These are phyloP conservation scores for Pseudochaenichthys georgianus DNA, from an alignment of 2,797 vertebrate species.

Conservation along the genomic window DNA sequence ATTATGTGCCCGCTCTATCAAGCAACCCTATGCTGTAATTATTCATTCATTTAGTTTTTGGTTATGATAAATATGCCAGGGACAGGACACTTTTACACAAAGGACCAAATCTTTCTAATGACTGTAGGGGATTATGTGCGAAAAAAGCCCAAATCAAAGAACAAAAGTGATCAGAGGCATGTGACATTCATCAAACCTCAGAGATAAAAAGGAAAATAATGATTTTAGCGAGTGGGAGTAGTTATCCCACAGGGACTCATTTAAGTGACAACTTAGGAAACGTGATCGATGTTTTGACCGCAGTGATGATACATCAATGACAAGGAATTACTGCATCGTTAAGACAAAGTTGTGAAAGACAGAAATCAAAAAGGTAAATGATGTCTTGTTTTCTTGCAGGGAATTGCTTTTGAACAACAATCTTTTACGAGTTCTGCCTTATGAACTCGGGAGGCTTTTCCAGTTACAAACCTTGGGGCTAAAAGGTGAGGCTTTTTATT, in stretches of 20 bases:
- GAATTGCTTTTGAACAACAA: slow-evolving; percentile 99
- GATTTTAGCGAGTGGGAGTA: neutral
- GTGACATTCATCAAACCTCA: slow-evolving; percentile 1
- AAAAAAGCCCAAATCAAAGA: neutral
- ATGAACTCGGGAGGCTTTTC: slow-evolving; percentile 99
- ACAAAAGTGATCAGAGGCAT: neutral
- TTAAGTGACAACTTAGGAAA: slow-evolving; percentile 12
- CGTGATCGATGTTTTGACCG: neutral
- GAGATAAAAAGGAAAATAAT: neutral
- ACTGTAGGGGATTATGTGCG: neutral
- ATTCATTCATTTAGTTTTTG: too few relatives aligned
- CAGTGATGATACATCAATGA: neutral
- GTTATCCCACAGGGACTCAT: neutral
- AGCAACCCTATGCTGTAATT: too few relatives aligned
- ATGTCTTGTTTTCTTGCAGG: slow-evolving; percentile 80
- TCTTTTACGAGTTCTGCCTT: slow-evolving; percentile 99
- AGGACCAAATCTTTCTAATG: neutral
- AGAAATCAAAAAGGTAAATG: neutral
- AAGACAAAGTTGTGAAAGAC: neutral
- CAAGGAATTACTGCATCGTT: neutral
- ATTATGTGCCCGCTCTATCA: too few relatives aligned
- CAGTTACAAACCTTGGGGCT: slow-evolving; percentile 97
- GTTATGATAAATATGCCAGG: too few relatives aligned
- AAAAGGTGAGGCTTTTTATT: slow-evolving; percentile 86
- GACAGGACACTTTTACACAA: neutral